phyloP scores from a whole-genome alignment of 1,140 invertebrate genomes.

The Zaprionus inermis region DNA sequence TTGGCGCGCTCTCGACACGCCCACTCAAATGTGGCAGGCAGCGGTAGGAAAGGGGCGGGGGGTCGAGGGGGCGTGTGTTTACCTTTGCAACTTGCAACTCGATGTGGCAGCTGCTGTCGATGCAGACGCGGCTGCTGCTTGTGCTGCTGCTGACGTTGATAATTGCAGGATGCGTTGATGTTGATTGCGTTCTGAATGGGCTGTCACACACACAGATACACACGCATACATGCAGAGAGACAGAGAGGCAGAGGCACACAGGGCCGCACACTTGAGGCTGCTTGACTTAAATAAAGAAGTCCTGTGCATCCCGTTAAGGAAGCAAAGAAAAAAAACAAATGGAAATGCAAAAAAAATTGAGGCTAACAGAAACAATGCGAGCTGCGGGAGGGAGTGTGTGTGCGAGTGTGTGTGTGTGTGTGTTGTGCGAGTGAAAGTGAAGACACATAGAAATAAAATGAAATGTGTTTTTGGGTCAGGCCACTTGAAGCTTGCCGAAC shows the following conservation, averaged over 20 bases:
- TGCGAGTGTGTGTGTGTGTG: slow-evolving; percentile 32
- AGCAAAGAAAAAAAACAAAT: slow-evolving; percentile 55
- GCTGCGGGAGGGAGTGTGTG: slow-evolving; percentile 23
- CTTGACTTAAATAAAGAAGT: slow-evolving; percentile 82
- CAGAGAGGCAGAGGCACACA: slow-evolving; percentile 7
- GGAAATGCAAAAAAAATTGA: slow-evolving; percentile 60
- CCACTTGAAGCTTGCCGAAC: slow-evolving; percentile 68
- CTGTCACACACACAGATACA: slow-evolving; percentile 33
- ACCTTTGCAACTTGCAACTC: slow-evolving; percentile 27
- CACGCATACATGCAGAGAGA: slow-evolving; percentile 10
- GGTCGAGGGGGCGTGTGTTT: slow-evolving; percentile 25
- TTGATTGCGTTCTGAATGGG: slow-evolving; percentile 74
- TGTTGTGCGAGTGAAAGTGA: slow-evolving; percentile 72
- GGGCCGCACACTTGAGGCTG: slow-evolving; percentile 54
- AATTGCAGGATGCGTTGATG: slow-evolving; percentile 81
- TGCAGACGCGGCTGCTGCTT: slow-evolving; percentile 16
- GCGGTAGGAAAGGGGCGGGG: background rate
- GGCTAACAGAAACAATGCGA: slow-evolving; percentile 74
- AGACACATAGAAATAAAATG: slow-evolving; percentile 46
- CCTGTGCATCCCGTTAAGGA: slow-evolving; percentile 65
- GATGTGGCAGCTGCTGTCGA: slow-evolving; percentile 19
- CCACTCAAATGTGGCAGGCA: slow-evolving; percentile 39
- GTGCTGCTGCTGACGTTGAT: slow-evolving; percentile 65
- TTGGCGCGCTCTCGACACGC: slow-evolving; percentile 55
- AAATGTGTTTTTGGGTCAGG: slow-evolving; percentile 83